Evolutionary conservation across 2,888 invertebrate species (phyloP).

Genomic region (Campopleginae sp.): DNA sequence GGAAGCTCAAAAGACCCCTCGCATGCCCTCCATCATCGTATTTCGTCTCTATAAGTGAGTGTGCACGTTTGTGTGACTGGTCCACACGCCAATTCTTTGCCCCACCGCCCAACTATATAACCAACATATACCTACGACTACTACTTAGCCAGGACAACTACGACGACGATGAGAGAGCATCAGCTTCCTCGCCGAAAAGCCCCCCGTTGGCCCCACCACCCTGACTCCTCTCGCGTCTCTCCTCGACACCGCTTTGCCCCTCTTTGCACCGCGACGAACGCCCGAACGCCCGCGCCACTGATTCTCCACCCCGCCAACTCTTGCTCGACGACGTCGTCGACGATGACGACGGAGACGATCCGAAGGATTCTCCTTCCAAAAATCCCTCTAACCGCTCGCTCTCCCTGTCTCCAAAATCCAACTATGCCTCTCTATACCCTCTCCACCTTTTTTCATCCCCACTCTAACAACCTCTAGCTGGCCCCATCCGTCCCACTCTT

Average conservation of each 20-base stretch:
- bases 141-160: constrained; percentile 41
- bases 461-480: constrained; percentile 69
- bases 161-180: constrained; percentile 52
- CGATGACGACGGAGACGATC: constrained; percentile 45
- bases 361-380: constrained; percentile 59
- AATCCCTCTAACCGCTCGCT: constrained; percentile 66
- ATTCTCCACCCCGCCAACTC: constrained; percentile 68
- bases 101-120: constrained; percentile 65
- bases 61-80: constrained; percentile 56
- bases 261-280: constrained; percentile 70
- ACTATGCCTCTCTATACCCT: constrained; percentile 32
- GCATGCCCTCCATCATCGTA: background rate
- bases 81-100: constrained; percentile 80
- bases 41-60: constrained; percentile 37
- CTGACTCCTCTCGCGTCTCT: constrained; percentile 49
- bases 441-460: constrained; percentile 72
- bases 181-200: constrained; percentile 69
- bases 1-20: constrained; percentile 33
- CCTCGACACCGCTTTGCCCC: constrained; percentile 65
- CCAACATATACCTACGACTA: background rate
- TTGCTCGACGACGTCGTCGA: constrained; percentile 29
- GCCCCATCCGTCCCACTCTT: constrained; percentile 66
- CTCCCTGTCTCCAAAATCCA: constrained; percentile 66
- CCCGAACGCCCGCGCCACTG: constrained; percentile 68
- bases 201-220: constrained; percentile 71